phyloP scores from a whole-genome alignment of 2,888 invertebrate species.

The Rhamphomyia laevipes region DNA sequence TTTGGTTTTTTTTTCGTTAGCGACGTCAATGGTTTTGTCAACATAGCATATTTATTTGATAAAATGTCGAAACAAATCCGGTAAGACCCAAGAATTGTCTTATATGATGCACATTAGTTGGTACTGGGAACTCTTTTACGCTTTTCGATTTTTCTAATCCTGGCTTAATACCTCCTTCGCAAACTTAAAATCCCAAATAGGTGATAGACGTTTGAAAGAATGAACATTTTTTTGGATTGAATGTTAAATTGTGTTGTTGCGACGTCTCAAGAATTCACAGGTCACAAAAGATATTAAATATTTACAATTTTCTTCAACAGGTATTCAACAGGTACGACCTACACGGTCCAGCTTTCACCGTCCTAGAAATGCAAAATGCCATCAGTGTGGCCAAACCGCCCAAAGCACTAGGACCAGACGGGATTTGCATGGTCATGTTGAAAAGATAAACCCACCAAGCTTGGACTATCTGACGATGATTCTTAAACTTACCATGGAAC shows the following conservation, averaged over 20 bases:
- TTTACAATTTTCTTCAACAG: too few relatives aligned
- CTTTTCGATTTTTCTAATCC: too few relatives aligned
- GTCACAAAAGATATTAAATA: too few relatives aligned
- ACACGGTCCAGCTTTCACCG: too few relatives aligned
- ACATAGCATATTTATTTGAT: slow-evolving; percentile 14
- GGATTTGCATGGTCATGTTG: slow-evolving; percentile 17
- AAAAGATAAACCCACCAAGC: too few relatives aligned
- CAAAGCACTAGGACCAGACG: too few relatives aligned
- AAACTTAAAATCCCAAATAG: slow-evolving; percentile 16
- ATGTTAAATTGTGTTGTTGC: slow-evolving; percentile 2
- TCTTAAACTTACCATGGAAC: too few relatives aligned
- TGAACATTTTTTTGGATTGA: slow-evolving; percentile 12
- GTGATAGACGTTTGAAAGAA: slow-evolving; percentile 14
- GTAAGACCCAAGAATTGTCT: slow-evolving; percentile 20
- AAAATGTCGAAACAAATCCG: slow-evolving; percentile 19
- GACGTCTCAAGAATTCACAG: neutral
- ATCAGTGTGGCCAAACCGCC: too few relatives aligned
- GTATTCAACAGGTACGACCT: too few relatives aligned
- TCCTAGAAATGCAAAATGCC: too few relatives aligned
- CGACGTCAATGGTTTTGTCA: slow-evolving; percentile 16
- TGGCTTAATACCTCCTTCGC: slow-evolving; percentile 10
- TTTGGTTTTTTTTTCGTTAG: slow-evolving; percentile 13
- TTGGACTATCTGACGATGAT: too few relatives aligned
- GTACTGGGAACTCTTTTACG: slow-evolving; percentile 10
- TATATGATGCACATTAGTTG: slow-evolving; percentile 12